Base-by-base conservation (phyloP, 2,113 vertebrate genomes). In the Microtus ochrogaster region DNA sequence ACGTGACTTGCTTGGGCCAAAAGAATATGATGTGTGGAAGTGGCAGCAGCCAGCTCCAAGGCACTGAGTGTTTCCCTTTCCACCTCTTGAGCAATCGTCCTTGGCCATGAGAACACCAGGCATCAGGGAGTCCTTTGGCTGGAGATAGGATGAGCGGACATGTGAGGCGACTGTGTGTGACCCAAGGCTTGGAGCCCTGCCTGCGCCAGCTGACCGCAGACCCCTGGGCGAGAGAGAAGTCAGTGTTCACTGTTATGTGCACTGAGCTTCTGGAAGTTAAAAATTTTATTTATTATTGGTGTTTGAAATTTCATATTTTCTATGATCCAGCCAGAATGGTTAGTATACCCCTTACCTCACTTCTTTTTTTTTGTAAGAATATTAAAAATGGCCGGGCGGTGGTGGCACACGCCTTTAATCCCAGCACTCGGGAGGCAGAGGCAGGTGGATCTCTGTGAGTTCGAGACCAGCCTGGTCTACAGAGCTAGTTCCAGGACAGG, bases 1-100 rank as follows among this genome's bases (percentile, higher is more conserved):
- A 87, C 33, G 68, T 94, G 96, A 96, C 88, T 88, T 49, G 85
- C 44, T 68, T 73, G 88, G 52, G 83, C 63, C 68, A 82, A 76
- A 77, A 91, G 66, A 78, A n/a, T 85, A 33, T 14, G n/a, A 33
- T 12, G n/a, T 26, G 36, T 92, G 55, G 96, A 91, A 97, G 55
- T 58, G 61, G 77, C 82, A 86, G 74, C 52, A 24, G 89, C 68
- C 49, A 89, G 90, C 49, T 74, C 90, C 9, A 70, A 93, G 68
- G 44, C 33, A 92, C 19, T 1, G 24, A 91, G 61, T 55, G 14
- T 76, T 87, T 92, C 70, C 66, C 84, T 74, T 89, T n/a, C 77
- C n/a, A 55, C 24, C 44, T 88, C 77, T 94, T 90, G 85, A 96
- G 61, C 94, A 94, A 88, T 39, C 41, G 26, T 89, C 66, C 33